Percentiles rank a stretch among this genome's conserved stretches.
These are phyloP conservation scores for Struthidea cinerea DNA, from an alignment of 2,113 vertebrate genomes.

Conservation along the genomic window DNA sequence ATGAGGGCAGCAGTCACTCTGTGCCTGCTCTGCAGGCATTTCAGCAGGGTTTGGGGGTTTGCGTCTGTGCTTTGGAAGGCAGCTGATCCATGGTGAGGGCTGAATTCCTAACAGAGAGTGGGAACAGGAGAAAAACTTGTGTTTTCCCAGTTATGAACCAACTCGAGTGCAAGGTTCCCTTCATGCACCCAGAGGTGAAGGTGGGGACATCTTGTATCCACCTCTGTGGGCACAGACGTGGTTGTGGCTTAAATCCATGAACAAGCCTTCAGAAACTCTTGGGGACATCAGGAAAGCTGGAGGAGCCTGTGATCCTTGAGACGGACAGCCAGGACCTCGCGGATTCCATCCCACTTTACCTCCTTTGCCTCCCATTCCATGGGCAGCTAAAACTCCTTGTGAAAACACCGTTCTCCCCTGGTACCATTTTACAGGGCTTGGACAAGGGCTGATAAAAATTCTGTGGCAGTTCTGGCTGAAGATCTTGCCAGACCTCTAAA, in stretches of 20 bases:
- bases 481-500: not conserved
- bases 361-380: not conserved
- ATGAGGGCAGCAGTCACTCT: conserved; percentile 1
- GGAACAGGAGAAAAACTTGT: not conserved
- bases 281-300: not conserved
- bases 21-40: not conserved
- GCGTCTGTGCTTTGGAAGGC: not conserved
- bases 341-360: not conserved
- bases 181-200: not conserved
- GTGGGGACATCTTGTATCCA: fast-evolving
- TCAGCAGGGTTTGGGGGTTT: not conserved
- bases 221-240: fast-evolving
- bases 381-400: not conserved
- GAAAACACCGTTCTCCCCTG: not conserved
- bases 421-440: not conserved
- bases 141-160: not conserved
- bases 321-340: not conserved
- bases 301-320: not conserved
- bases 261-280: not conserved
- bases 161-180: not conserved
- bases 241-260: not conserved
- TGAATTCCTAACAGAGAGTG: not conserved
- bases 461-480: not conserved
- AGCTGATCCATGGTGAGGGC: not conserved
- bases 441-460: not conserved